Base-by-base conservation (phyloP, 2,797 vertebrate genomes). In the Philypnodon macrostomus region DNA sequence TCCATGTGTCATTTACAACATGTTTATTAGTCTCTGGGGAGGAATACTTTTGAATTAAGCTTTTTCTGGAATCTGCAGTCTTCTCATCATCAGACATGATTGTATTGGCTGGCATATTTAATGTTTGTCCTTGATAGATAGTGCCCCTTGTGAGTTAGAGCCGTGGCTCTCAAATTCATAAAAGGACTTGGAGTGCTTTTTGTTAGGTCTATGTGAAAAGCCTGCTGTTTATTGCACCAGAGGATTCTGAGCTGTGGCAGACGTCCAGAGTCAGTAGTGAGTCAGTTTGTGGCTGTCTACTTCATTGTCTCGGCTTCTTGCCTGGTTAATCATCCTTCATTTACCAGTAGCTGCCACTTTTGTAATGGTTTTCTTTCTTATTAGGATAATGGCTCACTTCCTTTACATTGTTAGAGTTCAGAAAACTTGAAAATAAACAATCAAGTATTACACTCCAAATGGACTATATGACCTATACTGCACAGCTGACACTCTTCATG, bases 241-340 rank as follows among this genome's bases (percentile, higher is more conserved):
- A 53, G 49, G 46, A 57, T 53, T 63, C 37, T 49, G 57, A 51
- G 58, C 67, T 47, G 62, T 73, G 73, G 67, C 70, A 77, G 67
- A 66, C 70, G 61, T 66, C 42, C 58, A 70, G 47, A 69, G 53
- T 75, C 66, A 53, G 53, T 40, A 53, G 67, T 83, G 74, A 82
- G 71, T 83, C 77, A 79, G 71, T 72, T 59, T 66, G 58, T 48
- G 49, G 55, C 64, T 56, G 67, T 46, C 18, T 50, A 31, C 13
- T 66, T 48, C 47, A 56, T 53, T 64, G 48, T 58, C 57, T 44
- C 29, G 42, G 37, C 18, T 24, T 38, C 45, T 52, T 68, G 49
- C 56, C 53, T 42, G 48, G 46, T 66, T 46, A 50, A 71, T 61
- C 52, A 55, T 59, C 49, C 11, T 39, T 41, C 12, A 2, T 54